Conservation (phyloP, 2,888 invertebrate genomes). For the Machimus atricapillus region DNA sequence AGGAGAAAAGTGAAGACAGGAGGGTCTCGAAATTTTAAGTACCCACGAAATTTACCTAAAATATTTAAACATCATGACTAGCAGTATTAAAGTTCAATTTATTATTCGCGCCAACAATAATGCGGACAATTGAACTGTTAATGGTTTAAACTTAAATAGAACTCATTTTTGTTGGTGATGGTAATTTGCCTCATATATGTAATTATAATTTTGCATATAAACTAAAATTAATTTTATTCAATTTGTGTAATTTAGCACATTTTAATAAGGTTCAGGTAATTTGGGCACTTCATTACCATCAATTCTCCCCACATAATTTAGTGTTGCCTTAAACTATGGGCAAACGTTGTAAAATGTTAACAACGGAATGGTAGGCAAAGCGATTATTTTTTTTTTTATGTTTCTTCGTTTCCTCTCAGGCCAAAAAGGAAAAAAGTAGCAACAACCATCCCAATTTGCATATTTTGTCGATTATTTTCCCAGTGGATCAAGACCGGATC, state of each 20-base stretch:
- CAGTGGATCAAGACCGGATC: constrained; percentile 34
- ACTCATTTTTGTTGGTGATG: background rate
- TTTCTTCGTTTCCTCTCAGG: background rate
- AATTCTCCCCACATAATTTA: background rate
- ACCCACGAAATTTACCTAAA: too few relatives aligned
- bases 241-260: background rate
- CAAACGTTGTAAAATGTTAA: background rate
- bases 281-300: background rate
- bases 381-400: background rate
- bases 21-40: too few relatives aligned
- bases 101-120: background rate
- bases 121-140: background rate
- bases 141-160: background rate
- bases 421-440: background rate
- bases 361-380: background rate
- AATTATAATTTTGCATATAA: background rate
- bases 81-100: too few relatives aligned
- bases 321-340: background rate
- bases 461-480: constrained; percentile 23
- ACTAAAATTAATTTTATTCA: background rate
- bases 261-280: background rate
- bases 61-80: too few relatives aligned
- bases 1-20: too few relatives aligned
- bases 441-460: constrained; percentile 18
- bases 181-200: background rate